phyloP scores from a whole-genome alignment of 2,797 vertebrate genomes.

The Scolopax rusticola region DNA sequence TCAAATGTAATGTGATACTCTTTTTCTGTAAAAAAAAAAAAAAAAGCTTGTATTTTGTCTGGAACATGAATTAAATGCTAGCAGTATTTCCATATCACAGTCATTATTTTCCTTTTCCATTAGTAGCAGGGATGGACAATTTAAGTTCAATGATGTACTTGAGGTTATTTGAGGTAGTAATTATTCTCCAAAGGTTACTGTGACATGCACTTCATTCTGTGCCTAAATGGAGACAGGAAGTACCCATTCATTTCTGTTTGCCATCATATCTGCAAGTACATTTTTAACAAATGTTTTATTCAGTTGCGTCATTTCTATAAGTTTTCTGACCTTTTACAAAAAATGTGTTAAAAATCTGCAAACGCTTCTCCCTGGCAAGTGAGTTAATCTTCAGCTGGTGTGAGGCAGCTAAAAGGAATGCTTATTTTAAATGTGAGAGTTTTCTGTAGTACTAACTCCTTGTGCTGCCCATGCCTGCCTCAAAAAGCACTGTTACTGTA shows the following conservation, averaged over 20 bases:
- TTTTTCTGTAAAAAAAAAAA: slow-evolving; percentile 5
- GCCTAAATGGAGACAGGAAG: not conserved
- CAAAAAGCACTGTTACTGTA: not conserved
- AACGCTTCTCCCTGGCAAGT: not conserved
- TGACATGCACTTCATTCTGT: not conserved
- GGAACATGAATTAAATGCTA: slow-evolving; percentile 26
- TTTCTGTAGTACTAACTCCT: not conserved
- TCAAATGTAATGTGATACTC: not conserved
- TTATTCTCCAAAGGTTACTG: slow-evolving; percentile 25
- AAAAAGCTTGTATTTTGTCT: not conserved
- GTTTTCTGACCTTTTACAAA: not conserved
- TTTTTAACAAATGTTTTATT: not conserved
- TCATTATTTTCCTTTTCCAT: slow-evolving; percentile 33
- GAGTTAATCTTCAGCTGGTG: not conserved
- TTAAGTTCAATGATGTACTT: not conserved
- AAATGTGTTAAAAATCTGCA: not conserved
- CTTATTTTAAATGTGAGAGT: not conserved
- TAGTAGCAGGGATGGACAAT: not conserved
- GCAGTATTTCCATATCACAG: not conserved
- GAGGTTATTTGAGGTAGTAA: slow-evolving; percentile 34
- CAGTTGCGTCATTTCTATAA: not conserved
- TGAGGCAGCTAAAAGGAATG: not conserved
- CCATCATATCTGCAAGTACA: not conserved
- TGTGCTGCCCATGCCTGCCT: not conserved
- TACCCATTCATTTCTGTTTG: slow-evolving; percentile 15